Evolutionary conservation across 1,140 invertebrate species (phyloP), one percentile per base, ranked within the genome.

Genomic region (Drosophila persimilis): DNA sequence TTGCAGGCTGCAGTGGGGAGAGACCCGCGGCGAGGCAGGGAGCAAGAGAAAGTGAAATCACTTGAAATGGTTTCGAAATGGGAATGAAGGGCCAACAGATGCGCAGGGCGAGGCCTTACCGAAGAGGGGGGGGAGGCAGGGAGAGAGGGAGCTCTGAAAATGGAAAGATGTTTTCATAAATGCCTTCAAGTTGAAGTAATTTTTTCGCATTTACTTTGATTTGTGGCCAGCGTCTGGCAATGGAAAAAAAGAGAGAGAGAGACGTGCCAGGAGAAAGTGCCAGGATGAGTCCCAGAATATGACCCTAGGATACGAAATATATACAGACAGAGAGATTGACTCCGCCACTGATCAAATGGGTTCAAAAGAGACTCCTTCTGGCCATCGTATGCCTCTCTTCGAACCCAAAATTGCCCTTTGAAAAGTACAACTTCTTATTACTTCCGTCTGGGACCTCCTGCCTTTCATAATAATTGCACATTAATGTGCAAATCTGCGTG

Each of bases 31-130:
- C 17, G 17, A 17, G 17, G 17, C 17, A 13, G 3, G 13, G 35
- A 39, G 13, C 53, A 50, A 76, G 74, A 64, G 64, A 86, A 86
- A 86, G 77, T 85, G 58, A 81, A 85, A 77, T 74, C 75, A 88
- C 83, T 88, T 86, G 83, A 77, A 81, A 79, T 71, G 71, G 66
- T 67, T 74, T 66, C 67, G 54, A 83, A 88, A 88, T 79, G 74
- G 69, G 81, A 85, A 85, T 86, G 77, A 47, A 86, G 73, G 57
- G 83, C 66, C 77, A 86, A 73, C 75, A 88, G 83, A 88, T 88
- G 83, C 58, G 57, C 58, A 11, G 22, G 48, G 47, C 13, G 35
- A 39, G 13, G 35, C 35, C 15, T 15, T 15, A 15, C 15, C 15
- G 15, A 15, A 15, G 15, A 15, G 15, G 15, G 52, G 43, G 35